Base-by-base conservation (phyloP, 1,140 invertebrate genomes). In the Cydia amplana region DNA sequence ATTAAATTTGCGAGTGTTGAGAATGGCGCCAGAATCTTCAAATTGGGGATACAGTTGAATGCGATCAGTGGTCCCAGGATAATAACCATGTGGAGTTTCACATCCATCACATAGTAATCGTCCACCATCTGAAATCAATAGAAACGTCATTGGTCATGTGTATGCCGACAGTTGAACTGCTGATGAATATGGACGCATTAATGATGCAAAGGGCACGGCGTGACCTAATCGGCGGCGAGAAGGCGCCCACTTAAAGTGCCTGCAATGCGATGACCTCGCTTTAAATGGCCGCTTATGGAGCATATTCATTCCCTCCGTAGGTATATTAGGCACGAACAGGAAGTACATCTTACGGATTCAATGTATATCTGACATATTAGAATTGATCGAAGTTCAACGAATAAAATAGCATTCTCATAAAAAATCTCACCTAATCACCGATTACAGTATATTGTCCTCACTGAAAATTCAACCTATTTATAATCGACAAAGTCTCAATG, bases 1-100 rank as follows among this genome's bases (percentile, higher is more conserved):
- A 96, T 91, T 16, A 96, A 78, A 84, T 98, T 98, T 6, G 97
- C 97, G 25, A 96, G 82, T 0, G 95, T 94, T 0, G 97, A 98
- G 87, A 98, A 97, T 1, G 96, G 96, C 0, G 97, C 96, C 67
- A 98, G 87, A 12, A 96, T 77, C 86, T 97, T 97, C 14, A 98
- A 92, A 87, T 96, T 96, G 73, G 95, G 94, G 49, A 98, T 95
- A 79, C 95, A 95, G 85, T 95, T 97, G 65, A 97, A 95, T 5
- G 95, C 85, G 23, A 96, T 94, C 72, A 97, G 88, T 0, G 96
- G 95, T 4, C 95, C 76, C 18, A 97, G 90, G 10, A 97, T 88
- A 43, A 95, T 94, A 2, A 95, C 77, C 95, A 94, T 94, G 83
- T 95, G 93, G 3, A 93, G 78, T 77, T 94, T 91, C 0, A 94